Percentiles rank a stretch among this genome's conserved stretches.
Conservation (phyloP, 1,140 invertebrate species). For the Dendroctonus valens region DNA sequence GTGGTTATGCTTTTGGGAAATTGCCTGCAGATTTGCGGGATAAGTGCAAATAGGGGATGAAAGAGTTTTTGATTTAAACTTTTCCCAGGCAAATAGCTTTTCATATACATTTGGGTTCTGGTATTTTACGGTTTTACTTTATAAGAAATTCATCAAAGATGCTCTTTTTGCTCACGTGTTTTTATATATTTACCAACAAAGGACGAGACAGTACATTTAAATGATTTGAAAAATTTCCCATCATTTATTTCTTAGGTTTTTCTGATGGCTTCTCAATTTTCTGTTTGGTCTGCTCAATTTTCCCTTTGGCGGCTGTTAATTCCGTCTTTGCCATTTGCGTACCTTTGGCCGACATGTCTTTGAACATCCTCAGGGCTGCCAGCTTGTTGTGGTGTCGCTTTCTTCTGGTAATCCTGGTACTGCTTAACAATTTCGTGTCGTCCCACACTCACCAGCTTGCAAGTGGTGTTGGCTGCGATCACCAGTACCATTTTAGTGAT, state of each 20-base stretch:
- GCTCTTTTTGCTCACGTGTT: no score
- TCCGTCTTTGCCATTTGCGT: slow-evolving; percentile 1
- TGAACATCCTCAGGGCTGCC: slow-evolving; percentile 16
- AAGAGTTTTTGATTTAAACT: no score
- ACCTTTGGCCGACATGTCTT: slow-evolving; percentile 12
- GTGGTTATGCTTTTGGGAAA: no score
- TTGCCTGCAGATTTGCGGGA: no score
- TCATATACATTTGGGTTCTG: no score
- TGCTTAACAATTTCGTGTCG: slow-evolving; percentile 33
- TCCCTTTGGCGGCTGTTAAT: slow-evolving; percentile 1
- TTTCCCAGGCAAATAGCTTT: no score
- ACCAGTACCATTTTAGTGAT: slow-evolving; percentile 36
- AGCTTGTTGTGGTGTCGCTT: slow-evolving; percentile 25
- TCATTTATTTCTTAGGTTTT: slow-evolving; percentile 1
- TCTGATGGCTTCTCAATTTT: neutral
- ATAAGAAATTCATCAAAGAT: no score
- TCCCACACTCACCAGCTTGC: slow-evolving; percentile 26
- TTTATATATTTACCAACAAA: no score
- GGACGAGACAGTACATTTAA: no score
- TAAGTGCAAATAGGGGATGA: no score
- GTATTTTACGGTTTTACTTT: no score
- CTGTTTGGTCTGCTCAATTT: slow-evolving; percentile 6
- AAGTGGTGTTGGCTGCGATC: slow-evolving; percentile 31
- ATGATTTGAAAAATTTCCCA: neutral
- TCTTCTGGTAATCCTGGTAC: slow-evolving; percentile 30